Percentiles rank a stretch among this genome's conserved stretches.
These are phyloP conservation scores for Pyrocoelia pectoralis DNA, from an alignment of 2,888 invertebrate genomes.

Conservation along the genomic window DNA sequence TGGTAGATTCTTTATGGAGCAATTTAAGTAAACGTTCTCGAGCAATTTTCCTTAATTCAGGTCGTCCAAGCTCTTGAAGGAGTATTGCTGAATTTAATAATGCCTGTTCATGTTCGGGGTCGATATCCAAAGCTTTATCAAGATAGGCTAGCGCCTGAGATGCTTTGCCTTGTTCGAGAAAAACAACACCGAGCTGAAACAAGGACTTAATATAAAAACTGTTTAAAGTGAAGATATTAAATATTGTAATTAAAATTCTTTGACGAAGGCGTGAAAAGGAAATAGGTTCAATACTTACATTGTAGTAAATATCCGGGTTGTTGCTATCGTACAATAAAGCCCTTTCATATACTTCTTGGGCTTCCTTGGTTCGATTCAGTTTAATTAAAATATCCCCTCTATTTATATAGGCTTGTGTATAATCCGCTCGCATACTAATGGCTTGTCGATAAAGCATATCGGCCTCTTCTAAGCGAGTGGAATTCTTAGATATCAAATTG, in stretches of 20 bases:
- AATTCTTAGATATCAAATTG: constrained; percentile 92
- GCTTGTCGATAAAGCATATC: constrained; percentile 94
- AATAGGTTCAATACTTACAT: constrained; percentile 70
- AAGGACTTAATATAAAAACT: constrained; percentile 23
- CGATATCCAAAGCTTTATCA: constrained; percentile 90
- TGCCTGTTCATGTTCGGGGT: constrained; percentile 95
- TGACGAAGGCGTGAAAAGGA: background rate
- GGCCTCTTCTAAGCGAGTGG: constrained; percentile 90
- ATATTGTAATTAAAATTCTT: background rate
- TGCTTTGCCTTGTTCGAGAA: constrained; percentile 90
- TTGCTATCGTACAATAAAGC: constrained; percentile 92
- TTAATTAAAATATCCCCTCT: constrained; percentile 95
- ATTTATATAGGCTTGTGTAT: constrained; percentile 96
- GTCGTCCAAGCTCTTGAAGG: constrained; percentile 87
- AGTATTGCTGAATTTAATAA: constrained; percentile 94
- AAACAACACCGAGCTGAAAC: constrained; percentile 89
- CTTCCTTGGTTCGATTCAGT: constrained; percentile 91
- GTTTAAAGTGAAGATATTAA: background rate
- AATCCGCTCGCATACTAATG: constrained; percentile 96
- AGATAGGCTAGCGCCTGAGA: constrained; percentile 90
- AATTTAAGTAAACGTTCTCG: constrained; percentile 83
- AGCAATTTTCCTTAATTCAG: constrained; percentile 80
- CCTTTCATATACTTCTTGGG: constrained; percentile 92
- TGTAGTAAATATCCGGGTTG: constrained; percentile 95
- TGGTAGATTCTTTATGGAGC: constrained; percentile 77